phyloP scores from a whole-genome alignment of 2,888 invertebrate genomes.

The Clepsis dumicolana region DNA sequence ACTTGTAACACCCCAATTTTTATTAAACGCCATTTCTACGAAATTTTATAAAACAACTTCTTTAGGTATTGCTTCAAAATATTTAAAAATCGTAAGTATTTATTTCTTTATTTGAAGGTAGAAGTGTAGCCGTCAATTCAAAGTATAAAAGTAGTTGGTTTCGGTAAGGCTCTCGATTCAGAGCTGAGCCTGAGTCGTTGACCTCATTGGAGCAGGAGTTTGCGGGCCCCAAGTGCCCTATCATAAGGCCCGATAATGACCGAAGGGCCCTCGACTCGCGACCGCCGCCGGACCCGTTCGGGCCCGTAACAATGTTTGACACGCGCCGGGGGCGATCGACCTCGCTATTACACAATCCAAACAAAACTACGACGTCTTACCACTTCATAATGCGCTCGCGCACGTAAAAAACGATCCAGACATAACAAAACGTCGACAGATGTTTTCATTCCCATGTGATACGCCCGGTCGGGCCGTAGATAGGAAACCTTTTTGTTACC shows the following conservation, averaged over 20 bases:
- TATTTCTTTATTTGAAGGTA: background rate
- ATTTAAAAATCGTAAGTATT: no score
- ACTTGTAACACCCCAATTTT: no score
- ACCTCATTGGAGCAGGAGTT: constrained; percentile 36
- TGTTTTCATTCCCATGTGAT: constrained; percentile 81
- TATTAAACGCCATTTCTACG: no score
- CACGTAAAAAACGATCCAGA: constrained; percentile 63
- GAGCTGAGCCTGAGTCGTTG: constrained; percentile 26
- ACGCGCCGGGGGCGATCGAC: constrained; percentile 66
- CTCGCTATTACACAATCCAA: constrained; percentile 70
- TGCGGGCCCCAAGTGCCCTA: constrained; percentile 52
- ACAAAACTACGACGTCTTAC: constrained; percentile 62
- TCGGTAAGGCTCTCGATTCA: background rate
- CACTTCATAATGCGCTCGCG: constrained; percentile 67
- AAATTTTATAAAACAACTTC: no score
- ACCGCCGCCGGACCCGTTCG: constrained; percentile 53
- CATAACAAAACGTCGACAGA: constrained; percentile 77
- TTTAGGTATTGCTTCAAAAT: no score
- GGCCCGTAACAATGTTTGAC: constrained; percentile 64
- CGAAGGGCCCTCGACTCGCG: constrained; percentile 54
- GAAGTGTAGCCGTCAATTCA: background rate
- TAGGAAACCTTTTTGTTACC: constrained; percentile 70
- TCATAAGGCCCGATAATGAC: constrained; percentile 60
- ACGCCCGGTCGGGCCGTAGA: constrained; percentile 58
- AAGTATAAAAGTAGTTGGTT: background rate